Percentiles rank a stretch among this genome's conserved stretches.
phyloP scores from a whole-genome alignment of 2,797 vertebrate species.

The Sparidentex hasta region DNA sequence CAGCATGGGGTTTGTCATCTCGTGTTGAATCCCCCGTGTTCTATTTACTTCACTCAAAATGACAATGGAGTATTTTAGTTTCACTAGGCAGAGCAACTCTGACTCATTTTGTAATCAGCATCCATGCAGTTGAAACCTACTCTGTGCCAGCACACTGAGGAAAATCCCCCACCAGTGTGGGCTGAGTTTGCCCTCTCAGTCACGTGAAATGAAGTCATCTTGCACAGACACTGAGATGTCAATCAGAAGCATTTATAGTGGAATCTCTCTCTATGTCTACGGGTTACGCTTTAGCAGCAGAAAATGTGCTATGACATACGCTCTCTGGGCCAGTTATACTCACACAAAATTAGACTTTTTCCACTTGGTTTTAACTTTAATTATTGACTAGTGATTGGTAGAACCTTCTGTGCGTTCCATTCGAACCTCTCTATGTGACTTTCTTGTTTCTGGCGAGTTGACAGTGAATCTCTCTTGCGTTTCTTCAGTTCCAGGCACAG shows the following conservation, averaged over 20 bases:
- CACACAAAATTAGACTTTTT: conserved; percentile 17
- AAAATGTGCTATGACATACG: not conserved
- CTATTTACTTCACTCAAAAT: conserved; percentile 36
- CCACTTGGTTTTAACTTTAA: not conserved
- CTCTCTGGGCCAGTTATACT: not conserved
- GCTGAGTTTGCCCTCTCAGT: conserved; percentile 61
- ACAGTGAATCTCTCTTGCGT: conserved; percentile 71
- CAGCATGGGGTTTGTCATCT: conserved; percentile 57
- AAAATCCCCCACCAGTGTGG: conserved; percentile 57
- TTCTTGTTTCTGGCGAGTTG: conserved; percentile 13
- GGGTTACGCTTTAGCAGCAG: conserved; percentile 3
- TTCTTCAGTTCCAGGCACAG: conserved; percentile 89
- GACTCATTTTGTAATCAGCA: conserved; percentile 62
- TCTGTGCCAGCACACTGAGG: conserved; percentile 51
- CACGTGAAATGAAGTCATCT: conserved; percentile 72
- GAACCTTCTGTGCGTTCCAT: conserved; percentile 13
- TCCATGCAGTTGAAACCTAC: conserved; percentile 39
- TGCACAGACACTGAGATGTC: conserved; percentile 21
- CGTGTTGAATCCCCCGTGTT: conserved; percentile 39
- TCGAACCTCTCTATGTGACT: conserved; percentile 8
- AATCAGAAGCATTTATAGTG: conserved; percentile 48
- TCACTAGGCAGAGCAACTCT: conserved; percentile 34
- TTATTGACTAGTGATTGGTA: conserved; percentile 2
- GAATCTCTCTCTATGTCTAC: not conserved
- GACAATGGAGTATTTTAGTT: conserved; percentile 57